Percentiles rank a stretch among this genome's conserved stretches.
Conservation (phyloP, 2,888 invertebrate genomes). For the Aspidapion aeneum region DNA sequence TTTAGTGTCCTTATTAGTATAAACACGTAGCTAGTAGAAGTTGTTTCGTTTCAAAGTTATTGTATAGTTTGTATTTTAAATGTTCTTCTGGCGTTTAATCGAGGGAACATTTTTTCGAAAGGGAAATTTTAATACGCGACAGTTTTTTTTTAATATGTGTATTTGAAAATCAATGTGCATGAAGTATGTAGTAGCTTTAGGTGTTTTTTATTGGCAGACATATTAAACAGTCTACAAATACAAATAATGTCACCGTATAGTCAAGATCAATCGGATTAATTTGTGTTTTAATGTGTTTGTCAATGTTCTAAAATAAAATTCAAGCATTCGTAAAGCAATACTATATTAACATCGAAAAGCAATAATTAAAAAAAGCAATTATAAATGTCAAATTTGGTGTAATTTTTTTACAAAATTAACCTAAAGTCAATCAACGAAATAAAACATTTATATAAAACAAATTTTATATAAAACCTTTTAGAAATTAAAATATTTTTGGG, state of each 20-base stretch:
- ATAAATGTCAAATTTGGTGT: conserved; percentile 20
- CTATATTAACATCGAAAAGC: conserved; percentile 3
- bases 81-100: conserved; percentile 46
- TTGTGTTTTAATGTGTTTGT: not conserved
- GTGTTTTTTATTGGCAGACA: conserved; percentile 1
- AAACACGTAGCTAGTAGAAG: conserved; percentile 36
- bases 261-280: too few species aligned
- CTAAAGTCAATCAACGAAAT: not conserved
- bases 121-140: conserved; percentile 1
- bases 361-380: conserved; percentile 22
- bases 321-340: conserved; percentile 1
- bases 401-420: not conserved
- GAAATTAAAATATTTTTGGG: too few species aligned
- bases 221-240: not conserved
- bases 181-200: conserved; percentile 1
- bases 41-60: conserved; percentile 44
- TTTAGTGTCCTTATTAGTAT: not conserved
- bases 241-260: too few species aligned
- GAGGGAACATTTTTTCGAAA: conserved; percentile 29
- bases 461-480: too few species aligned
- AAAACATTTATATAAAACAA: too few species aligned
- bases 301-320: not conserved
- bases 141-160: not conserved
- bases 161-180: not conserved
- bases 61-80: conserved; percentile 46